A percentile compares a stretch with the other conserved stretches of the same genome.
Conservation (phyloP, 2,113 vertebrate genomes). For the Himantopus leucocephalus region DNA sequence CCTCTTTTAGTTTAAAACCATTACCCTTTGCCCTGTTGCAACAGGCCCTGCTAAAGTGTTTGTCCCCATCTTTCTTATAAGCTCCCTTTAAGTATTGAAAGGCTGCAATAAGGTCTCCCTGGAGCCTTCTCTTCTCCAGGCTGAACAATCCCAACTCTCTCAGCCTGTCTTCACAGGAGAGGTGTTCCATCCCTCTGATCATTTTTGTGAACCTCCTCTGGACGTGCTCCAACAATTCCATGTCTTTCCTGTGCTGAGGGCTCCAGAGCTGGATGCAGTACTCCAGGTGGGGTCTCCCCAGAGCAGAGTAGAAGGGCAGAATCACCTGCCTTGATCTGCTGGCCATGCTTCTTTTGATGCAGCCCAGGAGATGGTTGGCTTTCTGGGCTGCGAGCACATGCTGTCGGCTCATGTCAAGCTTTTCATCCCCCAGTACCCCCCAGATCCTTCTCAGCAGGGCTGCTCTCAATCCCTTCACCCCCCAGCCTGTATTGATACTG, state of each 20-base stretch:
- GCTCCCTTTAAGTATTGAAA: background rate
- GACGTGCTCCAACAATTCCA: background rate
- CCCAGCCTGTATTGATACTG: background rate
- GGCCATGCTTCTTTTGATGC: background rate
- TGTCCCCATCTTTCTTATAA: background rate
- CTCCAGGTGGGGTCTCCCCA: background rate
- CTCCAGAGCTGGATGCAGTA: background rate
- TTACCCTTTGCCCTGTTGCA: background rate
- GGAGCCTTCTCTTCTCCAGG: background rate
- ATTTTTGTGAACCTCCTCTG: background rate
- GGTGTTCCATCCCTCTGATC: background rate
- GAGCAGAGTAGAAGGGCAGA: background rate
- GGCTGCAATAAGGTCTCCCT: background rate
- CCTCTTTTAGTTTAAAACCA: background rate
- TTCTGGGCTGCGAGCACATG: background rate
- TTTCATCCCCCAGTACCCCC: background rate
- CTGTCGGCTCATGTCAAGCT: background rate
- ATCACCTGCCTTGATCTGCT: background rate
- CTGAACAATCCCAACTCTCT: background rate
- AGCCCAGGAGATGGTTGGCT: background rate
- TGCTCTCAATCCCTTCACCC: background rate
- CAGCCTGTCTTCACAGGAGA: background rate
- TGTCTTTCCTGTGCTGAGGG: background rate
- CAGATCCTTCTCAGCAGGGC: background rate
- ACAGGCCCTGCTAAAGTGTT: background rate